Evolutionary conservation across 2,888 invertebrate species (phyloP), one percentile per base, ranked within the genome.

Genomic region (Diaperis boleti): DNA sequence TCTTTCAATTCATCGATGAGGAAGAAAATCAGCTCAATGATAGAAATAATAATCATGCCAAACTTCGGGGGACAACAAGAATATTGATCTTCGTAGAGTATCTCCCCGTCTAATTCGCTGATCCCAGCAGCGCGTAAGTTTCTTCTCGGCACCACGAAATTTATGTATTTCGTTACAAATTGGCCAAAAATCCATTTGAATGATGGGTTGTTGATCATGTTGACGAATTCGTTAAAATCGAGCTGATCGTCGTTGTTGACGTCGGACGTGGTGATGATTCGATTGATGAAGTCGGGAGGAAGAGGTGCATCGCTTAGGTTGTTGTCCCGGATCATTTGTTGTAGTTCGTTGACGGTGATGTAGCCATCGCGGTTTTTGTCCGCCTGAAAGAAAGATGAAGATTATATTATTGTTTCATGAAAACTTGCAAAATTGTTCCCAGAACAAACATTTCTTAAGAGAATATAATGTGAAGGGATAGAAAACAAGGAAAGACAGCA

Each of bases 31-130:
- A 96, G 94, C 86, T 96, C 95, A 70, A 94, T 83, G 64, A 95
- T 73, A 3, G 94, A 94, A 74, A 97, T 90, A 62, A 93, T 82
- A 66, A 96, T 87, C 92, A 98, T 95, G 77, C 95, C 92, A 55
- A 98, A 74, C 14, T 92, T 89, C 0, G 97, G 97, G n/a, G 96
- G 98, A 78, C 89, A 90, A 77, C 97, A 96, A 65, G 88, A 90
- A 84, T 97, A 98, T 78, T 95, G 91, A 72, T 94, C 91, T 75
- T 95, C 90, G 81, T 96, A 96, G 1, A 89, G 88, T 1, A 91
- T 91, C 83, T 91, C 91, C 37, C 75, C 71, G 14, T 81, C 77
- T 3, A 14, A 8, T 29, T 29, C 49, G 11, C n/a, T 39, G 1
- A 2, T 8, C 2, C 6, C 31, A 3, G 29, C 81, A 79, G 39